Evolutionary conservation across 1,140 invertebrate species (phyloP).

Genomic region (Bathynomus jamesi): DNA sequence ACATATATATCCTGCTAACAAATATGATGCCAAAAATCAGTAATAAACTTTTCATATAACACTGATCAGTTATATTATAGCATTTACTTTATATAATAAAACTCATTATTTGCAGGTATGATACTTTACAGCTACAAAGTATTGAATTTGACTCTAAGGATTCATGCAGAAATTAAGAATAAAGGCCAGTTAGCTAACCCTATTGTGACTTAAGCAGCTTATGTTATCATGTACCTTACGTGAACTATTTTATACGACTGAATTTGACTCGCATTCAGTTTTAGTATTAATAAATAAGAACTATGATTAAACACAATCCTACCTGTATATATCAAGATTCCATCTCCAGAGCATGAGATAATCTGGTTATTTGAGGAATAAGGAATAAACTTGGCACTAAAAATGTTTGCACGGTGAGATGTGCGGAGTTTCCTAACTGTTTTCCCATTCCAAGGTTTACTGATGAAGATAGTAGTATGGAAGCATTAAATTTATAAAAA

Average conservation of each 20-base stretch:
- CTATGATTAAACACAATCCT: conserved; percentile 32
- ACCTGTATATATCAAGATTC: conserved; percentile 68
- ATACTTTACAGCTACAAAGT: too few species aligned
- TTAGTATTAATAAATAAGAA: background rate
- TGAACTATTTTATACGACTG: background rate
- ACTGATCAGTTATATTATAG: too few species aligned
- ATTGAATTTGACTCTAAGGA: too few species aligned
- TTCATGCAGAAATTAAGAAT: too few species aligned
- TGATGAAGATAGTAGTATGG: conserved; percentile 16
- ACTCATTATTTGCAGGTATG: too few species aligned
- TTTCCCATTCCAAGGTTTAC: conserved; percentile 42
- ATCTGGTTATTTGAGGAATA: conserved; percentile 60
- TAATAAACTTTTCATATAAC: too few species aligned
- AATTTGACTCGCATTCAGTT: background rate
- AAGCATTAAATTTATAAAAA: too few species aligned
- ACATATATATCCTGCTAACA: too few species aligned
- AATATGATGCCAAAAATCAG: too few species aligned
- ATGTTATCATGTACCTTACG: background rate
- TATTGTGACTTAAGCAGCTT: background rate
- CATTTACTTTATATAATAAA: too few species aligned
- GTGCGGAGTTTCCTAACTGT: conserved; percentile 57
- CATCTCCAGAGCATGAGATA: conserved; percentile 79
- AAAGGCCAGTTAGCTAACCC: too few species aligned
- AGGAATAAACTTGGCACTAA: conserved; percentile 83
- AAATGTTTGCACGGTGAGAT: conserved; percentile 75